Base-by-base conservation (phyloP, 2,113 vertebrate genomes). In the Ciconia boyciana region DNA sequence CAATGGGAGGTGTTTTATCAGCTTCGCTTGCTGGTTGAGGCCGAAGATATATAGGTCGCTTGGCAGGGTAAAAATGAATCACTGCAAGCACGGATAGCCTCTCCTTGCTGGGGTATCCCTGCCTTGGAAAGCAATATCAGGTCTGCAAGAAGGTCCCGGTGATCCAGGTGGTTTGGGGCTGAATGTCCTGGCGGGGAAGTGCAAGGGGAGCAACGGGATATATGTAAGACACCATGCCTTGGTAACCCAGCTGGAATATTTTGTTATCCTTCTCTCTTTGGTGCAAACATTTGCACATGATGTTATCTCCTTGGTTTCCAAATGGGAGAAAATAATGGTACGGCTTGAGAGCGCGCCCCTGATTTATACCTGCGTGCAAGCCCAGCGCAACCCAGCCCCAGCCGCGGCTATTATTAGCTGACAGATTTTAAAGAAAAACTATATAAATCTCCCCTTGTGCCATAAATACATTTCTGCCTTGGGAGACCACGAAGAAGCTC, bases 401-500 rank as follows among this genome's bases (percentile, higher is more conserved):
- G 95, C 96, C 93, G 29, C 83, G 3, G 95, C 96, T 98, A 98
- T 98, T 98, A 97, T 97, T 97, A 97, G 97, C 97, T 98, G 97
- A 92, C 97, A 98, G 96, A 96, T 95, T 97, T 98, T 96, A 97
- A 97, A 97, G 95, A 97, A 98, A 98, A 96, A 94, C 93, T 97
- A 89, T n/a, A 98, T 98, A 97, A 98, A 98, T 98, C 98, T 98
- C 96, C 91, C 91, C 97, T 95, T 94, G 93, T 97, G 97, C 97
- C 97, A 97, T 97, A 98, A 98, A 98, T 97, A 97, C 96, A 95
- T 97, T 97, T 96, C 97, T 98, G 96, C 96, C 96, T 97, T 97
- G 94, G 86, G 96, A 97, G 93, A 96, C 97, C 94, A 97, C 94
- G 95, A 94, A 97, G 94, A 72, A 97, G 97, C 96, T 98, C 98